A percentile compares a stretch with the other conserved stretches of the same genome.
phyloP scores from a whole-genome alignment of 1,140 invertebrate genomes.

The Zaprionus tsacasi region DNA sequence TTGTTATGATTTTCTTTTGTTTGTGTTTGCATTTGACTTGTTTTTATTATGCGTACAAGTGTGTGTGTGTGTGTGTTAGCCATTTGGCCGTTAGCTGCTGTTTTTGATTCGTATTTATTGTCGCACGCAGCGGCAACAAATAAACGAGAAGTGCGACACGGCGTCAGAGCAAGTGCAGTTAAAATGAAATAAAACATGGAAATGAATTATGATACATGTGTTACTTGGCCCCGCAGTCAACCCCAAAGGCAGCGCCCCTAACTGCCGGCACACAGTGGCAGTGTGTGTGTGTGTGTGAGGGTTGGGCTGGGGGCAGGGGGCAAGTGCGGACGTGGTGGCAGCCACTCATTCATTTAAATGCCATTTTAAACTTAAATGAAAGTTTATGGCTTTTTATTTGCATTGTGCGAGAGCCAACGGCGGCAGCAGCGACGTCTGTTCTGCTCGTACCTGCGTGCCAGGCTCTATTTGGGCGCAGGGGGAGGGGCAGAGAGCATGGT shows the following conservation, averaged over 20 bases:
- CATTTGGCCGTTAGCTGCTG: constrained; percentile 34
- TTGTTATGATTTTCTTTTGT: background rate
- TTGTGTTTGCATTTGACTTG: constrained; percentile 26
- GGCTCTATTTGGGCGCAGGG: background rate
- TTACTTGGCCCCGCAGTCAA: constrained; percentile 44
- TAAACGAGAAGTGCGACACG: constrained; percentile 47
- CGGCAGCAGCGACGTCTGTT: background rate
- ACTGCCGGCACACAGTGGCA: constrained; percentile 18
- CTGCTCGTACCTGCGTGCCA: constrained; percentile 28
- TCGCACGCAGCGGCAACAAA: constrained; percentile 71
- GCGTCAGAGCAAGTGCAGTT: constrained; percentile 45
- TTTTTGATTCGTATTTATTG: constrained; percentile 70
- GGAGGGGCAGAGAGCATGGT: background rate
- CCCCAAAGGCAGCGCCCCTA: background rate
- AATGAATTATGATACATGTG: constrained; percentile 84
- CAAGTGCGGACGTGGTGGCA: constrained; percentile 32
- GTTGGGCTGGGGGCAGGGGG: constrained; percentile 31
- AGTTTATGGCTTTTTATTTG: constrained; percentile 83
- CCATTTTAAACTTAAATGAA: constrained; percentile 84
- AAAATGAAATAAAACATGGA: constrained; percentile 77
- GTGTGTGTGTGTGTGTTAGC: constrained; percentile 28
- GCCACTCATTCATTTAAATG: constrained; percentile 83
- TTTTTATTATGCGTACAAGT: constrained; percentile 28
- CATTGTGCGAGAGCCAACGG: constrained; percentile 56
- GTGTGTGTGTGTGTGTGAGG: background rate